Evolutionary conservation across 2,888 invertebrate genomes (phyloP).

Genomic region (Nebria salina): DNA sequence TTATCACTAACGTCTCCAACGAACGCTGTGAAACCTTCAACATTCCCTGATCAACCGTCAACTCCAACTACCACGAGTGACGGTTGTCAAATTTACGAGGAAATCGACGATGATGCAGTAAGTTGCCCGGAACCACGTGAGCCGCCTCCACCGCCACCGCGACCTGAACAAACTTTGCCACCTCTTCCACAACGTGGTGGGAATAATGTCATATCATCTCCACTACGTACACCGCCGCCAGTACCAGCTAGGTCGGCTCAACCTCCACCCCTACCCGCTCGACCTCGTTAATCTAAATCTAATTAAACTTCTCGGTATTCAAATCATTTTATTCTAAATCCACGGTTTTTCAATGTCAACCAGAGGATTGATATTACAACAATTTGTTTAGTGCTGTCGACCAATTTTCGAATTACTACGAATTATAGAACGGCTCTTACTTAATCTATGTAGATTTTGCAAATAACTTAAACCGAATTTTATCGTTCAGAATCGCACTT

Average conservation of each 20-base stretch:
- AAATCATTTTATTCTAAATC: neutral
- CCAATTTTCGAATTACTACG: neutral
- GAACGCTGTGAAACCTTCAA: conserved; percentile 54
- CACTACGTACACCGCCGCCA: conserved; percentile 60
- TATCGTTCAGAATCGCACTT: too few relatives aligned
- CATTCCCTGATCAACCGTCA: conserved; percentile 52
- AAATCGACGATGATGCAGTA: conserved; percentile 64
- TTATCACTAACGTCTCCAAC: conserved; percentile 54
- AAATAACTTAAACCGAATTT: too few relatives aligned
- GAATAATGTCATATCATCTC: conserved; percentile 58
- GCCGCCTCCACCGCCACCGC: conserved; percentile 66
- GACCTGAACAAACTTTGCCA: conserved; percentile 68
- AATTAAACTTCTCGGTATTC: neutral
- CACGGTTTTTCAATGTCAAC: neutral
- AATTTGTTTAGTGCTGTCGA: neutral
- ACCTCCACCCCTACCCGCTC: conserved; percentile 75
- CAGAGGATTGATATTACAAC: neutral
- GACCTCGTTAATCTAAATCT: conserved; percentile 60
- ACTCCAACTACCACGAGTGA: neutral
- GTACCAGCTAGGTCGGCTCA: conserved; percentile 67
- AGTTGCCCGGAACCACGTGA: conserved; percentile 69
- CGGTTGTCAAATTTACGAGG: conserved; percentile 64
- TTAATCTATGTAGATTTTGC: too few relatives aligned
- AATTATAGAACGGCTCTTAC: too few relatives aligned
- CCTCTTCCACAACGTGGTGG: conserved; percentile 65